Evolutionary conservation across 2,888 invertebrate species (phyloP).

Genomic region (Euzetes globulus): DNA sequence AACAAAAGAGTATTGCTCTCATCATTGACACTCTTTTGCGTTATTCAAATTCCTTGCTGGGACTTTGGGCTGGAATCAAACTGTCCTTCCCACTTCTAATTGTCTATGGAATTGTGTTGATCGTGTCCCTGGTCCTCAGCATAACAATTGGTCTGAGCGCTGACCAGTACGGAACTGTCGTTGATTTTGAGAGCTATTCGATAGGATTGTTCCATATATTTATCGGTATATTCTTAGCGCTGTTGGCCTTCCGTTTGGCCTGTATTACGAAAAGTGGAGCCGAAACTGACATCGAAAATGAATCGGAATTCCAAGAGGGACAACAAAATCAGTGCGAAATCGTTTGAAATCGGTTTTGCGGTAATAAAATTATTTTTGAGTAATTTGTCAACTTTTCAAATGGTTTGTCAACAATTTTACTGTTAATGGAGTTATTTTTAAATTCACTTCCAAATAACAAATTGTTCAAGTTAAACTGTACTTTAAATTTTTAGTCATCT

Average conservation of each 20-base stretch:
- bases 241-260: conserved; percentile 7
- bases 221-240: not conserved
- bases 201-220: not conserved
- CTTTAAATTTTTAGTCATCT: too few relatives aligned
- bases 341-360: not conserved
- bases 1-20: not conserved
- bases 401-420: too few relatives aligned
- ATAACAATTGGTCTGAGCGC: not conserved
- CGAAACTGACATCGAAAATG: not conserved
- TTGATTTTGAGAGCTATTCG: not conserved
- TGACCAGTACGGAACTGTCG: not conserved
- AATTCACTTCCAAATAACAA: too few relatives aligned
- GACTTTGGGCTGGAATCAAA: conserved; percentile 19
- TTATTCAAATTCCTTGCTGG: not conserved
- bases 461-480: too few relatives aligned
- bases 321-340: conserved; percentile 26
- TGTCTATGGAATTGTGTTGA: not conserved
- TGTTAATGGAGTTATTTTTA: too few relatives aligned
- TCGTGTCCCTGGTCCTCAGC: not conserved
- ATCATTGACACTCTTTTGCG: not conserved
- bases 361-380: not conserved
- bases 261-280: not conserved
- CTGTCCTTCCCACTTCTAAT: not conserved
- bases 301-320: not conserved
- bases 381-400: not conserved